Conservation (phyloP, 2,797 vertebrate genomes). For the Florisuga fusca region DNA sequence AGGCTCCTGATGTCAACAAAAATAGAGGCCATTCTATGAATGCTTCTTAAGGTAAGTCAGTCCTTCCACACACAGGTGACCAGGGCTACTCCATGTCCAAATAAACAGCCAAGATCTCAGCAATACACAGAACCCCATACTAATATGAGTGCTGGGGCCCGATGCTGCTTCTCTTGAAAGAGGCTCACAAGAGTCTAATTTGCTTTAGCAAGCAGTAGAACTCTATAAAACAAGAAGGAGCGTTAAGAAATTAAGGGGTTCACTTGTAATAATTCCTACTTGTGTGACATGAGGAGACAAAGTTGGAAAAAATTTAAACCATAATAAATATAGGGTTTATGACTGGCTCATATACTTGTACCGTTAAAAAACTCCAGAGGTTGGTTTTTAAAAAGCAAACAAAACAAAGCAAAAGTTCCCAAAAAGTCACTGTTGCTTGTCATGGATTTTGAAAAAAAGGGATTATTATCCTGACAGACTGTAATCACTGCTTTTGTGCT, state of each 20-base stretch:
- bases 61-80: not conserved
- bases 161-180: not conserved
- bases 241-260: not conserved
- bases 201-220: not conserved
- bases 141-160: not conserved
- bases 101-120: not conserved
- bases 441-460: not conserved
- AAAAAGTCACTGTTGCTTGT: not conserved
- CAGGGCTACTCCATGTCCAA: not conserved
- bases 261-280: not conserved
- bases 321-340: not conserved
- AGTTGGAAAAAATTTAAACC: not conserved
- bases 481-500: not conserved
- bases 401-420: not conserved
- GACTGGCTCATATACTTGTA: not conserved
- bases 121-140: rapidly evolving
- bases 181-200: not conserved
- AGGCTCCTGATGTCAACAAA: not conserved
- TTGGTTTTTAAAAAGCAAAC: not conserved
- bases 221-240: not conserved
- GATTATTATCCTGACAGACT: not conserved
- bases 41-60: not conserved
- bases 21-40: not conserved
- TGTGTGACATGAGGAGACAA: not conserved
- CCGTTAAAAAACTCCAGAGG: not conserved